Evolutionary conservation across 2,888 invertebrate species (phyloP), one percentile per base, ranked within the genome.

Genomic region (Ditula angustiorana): DNA sequence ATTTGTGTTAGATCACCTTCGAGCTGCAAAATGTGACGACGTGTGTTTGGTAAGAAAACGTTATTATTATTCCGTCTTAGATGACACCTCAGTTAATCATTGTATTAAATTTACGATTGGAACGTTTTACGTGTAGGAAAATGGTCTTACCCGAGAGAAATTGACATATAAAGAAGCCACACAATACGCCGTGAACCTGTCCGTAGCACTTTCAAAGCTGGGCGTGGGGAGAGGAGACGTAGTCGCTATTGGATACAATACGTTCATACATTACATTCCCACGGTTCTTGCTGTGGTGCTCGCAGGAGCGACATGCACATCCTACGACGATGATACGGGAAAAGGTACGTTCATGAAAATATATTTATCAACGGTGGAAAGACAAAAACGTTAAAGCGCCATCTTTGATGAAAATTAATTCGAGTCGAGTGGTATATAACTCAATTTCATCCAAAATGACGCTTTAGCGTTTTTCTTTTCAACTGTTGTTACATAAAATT

Each of bases 131-230:
- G 13, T 16, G 5, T 23, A 46, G 46, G 30, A 33, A 37, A 28
- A 59, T 26, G 59, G 59, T 35, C 7, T 13, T n/a, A 59, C 59
- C 19, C 24, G 11, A 11, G 49, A 59, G 5, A 49, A 35, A 19
- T 19, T 59, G n/a, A 59, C 59, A n/a, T 49, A 49, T 10, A 26
- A 49, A 10, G 59, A 59, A 28, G 47, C 21, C 1, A 19, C n/a
- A 4, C 49, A 59, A 33, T 59, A 59, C 5, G 59, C 59, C 2
- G 59, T 59, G 24, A 59, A 49, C 24, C 26, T 59, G 7, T 2
- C 58, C 16, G 33, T 24, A 16, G 30, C 33, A 0, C 19, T 59
- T 7, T n/a, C 11, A 11, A 35, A 59, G 35, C 21, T 59, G 3
- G 37, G 49, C n/a, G 49, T 59, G 10, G n/a, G 21, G n/a, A 11